A percentile compares a stretch with the other conserved stretches of the same genome.
These are phyloP conservation scores for Piaya cayana DNA, from an alignment of 2,113 vertebrate genomes.

Conservation along the genomic window DNA sequence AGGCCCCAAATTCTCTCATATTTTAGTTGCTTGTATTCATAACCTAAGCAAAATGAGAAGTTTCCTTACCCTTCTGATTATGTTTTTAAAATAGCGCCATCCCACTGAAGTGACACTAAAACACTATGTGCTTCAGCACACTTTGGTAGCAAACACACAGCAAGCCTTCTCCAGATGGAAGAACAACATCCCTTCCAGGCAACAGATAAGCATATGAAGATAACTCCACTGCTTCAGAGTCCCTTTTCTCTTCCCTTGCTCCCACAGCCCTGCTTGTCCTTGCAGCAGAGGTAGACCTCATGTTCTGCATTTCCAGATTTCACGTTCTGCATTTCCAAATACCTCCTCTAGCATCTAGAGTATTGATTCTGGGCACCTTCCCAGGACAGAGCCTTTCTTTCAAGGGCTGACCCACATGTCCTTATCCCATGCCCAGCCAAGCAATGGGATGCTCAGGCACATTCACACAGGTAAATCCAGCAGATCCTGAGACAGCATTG, in stretches of 20 bases:
- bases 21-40: not conserved
- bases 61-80: not conserved
- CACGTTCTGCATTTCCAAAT: not conserved
- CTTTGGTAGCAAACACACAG: not conserved
- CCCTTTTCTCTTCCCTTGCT: not conserved
- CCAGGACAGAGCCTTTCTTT: not conserved
- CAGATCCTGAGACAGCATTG: not conserved
- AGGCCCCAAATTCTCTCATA: not conserved
- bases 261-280: not conserved
- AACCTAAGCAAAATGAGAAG: not conserved
- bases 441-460: accelerated
- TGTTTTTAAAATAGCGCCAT: not conserved
- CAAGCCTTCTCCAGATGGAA: not conserved
- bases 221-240: not conserved
- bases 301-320: not conserved
- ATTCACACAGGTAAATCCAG: not conserved
- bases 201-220: not conserved
- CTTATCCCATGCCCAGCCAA: not conserved
- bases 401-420: not conserved
- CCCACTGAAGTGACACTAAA: not conserved
- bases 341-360: not conserved
- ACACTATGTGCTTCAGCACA: accelerated
- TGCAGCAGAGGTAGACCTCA: not conserved
- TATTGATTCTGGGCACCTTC: accelerated
- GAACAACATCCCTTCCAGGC: not conserved